Evolutionary conservation across 2,888 invertebrate genomes (phyloP), one percentile per base, ranked within the genome.

Genomic region (Chloroclystis v-ata): DNA sequence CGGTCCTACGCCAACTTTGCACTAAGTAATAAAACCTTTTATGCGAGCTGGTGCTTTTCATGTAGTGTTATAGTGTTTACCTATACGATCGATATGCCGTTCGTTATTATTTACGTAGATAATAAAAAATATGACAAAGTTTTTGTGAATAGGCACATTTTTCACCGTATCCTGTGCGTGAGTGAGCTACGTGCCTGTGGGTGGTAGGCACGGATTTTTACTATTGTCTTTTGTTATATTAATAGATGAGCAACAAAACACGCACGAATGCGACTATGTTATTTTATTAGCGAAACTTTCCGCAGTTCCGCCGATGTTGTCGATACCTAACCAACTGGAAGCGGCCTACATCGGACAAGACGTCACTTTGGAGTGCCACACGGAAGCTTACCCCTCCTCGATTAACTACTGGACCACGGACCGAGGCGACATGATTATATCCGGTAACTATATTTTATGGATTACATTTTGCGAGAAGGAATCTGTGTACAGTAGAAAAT

Each of bases 321-420:
- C 96, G 60, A 97, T 97, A 74, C 95, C 96, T 41, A 96, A 96
- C 85, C 97, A 97, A 83, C 89, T 97, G 75, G 96, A 96, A 79
- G 96, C 94, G 32, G 96, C 96, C 48, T 95, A 96, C 78, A 82
- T 95, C 55, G 95, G 96, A 4, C 96, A 96, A 81, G 95, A 96
- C 74, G 95, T 96, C 49, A 92, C 93, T 32, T 84, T 97, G 56
- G 96, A 95, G 80, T 97, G 97, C 75, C 94, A 95, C 78, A 96
- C 96, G 0, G 97, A 97, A 79, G 96, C 97, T 32, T 96, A 94
- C 78, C 97, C 97, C 26, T 94, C 94, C 55, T 96, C 97, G 43
- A 96, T 97, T 77, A 97, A 96, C 89, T 97, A 97, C 78, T 97
- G 97, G 97, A 96, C 96, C 28, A 96, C 95, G 5, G 95, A 96